A percentile compares a stretch with the other conserved stretches of the same genome.
phyloP scores from a whole-genome alignment of 2,797 vertebrate species.

The Limosa lapponica region DNA sequence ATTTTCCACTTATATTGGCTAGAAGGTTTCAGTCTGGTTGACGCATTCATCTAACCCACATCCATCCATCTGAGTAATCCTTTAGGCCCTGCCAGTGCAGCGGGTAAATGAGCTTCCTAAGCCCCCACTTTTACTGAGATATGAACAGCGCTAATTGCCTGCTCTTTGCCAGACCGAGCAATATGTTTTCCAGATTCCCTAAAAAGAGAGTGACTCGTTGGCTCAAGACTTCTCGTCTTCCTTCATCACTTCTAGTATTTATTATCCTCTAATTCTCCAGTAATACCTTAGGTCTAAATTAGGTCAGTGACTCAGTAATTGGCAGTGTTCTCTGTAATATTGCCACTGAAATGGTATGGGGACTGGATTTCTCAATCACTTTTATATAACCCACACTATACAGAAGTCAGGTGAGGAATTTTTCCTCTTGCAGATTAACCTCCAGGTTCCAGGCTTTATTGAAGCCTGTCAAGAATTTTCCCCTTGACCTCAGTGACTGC shows the following conservation, averaged over 20 bases:
- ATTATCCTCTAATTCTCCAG: conserved; percentile 23
- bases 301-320: conserved; percentile 48
- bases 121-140: neutral
- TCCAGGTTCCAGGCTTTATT: neutral
- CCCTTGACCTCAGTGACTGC: neutral
- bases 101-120: neutral
- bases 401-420: neutral
- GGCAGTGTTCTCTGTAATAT: conserved; percentile 16
- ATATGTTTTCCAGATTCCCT: conserved; percentile 40
- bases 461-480: neutral
- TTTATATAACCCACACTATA: neutral
- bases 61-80: neutral
- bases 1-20: neutral
- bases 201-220: neutral
- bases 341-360: neutral
- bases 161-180: neutral
- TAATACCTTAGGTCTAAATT: conserved; percentile 30
- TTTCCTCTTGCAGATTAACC: neutral
- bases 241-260: conserved; percentile 45
- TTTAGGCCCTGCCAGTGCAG: neutral
- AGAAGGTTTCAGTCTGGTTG: neutral
- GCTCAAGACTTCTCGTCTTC: neutral
- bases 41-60: neutral
- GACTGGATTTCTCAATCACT: neutral
- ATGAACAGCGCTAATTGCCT: neutral